phyloP scores from a whole-genome alignment of 1,140 invertebrate genomes.

The Drosophila orosa region DNA sequence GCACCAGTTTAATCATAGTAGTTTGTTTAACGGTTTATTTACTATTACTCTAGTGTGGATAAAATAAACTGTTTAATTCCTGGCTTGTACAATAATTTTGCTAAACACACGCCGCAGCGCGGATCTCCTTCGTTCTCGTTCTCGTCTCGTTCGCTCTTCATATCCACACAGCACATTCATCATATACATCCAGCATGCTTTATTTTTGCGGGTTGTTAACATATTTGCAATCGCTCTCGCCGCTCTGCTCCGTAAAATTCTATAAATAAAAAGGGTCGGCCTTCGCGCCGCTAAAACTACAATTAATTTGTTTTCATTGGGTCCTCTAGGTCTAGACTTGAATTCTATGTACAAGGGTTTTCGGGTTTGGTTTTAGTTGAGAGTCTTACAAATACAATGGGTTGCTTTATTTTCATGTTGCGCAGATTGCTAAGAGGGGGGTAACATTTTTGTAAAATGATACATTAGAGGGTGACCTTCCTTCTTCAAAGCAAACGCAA shows the following conservation, averaged over 20 bases:
- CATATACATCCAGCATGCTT: slow-evolving; percentile 66
- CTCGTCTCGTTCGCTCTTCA: slow-evolving; percentile 41
- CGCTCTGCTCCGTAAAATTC: slow-evolving; percentile 18
- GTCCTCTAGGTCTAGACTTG: slow-evolving; percentile 32
- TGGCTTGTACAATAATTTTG: slow-evolving; percentile 67
- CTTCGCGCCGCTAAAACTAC: slow-evolving; percentile 26
- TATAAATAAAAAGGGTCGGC: slow-evolving; percentile 35
- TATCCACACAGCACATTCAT: slow-evolving; percentile 42
- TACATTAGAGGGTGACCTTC: slow-evolving; percentile 20
- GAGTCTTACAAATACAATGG: slow-evolving; percentile 40
- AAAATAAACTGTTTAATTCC: slow-evolving; percentile 68
- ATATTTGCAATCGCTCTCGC: slow-evolving; percentile 18
- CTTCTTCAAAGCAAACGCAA: slow-evolving; percentile 4
- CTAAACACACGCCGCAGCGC: slow-evolving; percentile 60
- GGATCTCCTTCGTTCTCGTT: slow-evolving; percentile 29
- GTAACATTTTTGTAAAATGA: slow-evolving; percentile 67
- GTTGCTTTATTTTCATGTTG: slow-evolving; percentile 50
- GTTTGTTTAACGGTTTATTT: slow-evolving; percentile 67
- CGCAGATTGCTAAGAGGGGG: slow-evolving; percentile 15
- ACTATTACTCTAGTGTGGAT: slow-evolving; percentile 74
- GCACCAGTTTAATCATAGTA: slow-evolving; percentile 33
- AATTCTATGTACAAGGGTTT: slow-evolving; percentile 36
- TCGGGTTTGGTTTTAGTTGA: slow-evolving; percentile 21
- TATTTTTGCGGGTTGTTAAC: slow-evolving; percentile 45
- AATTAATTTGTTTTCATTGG: slow-evolving; percentile 42